A percentile compares a stretch with the other conserved stretches of the same genome.
Conservation (phyloP, 2,113 vertebrate species). For the Anarrhichthys ocellatus region DNA sequence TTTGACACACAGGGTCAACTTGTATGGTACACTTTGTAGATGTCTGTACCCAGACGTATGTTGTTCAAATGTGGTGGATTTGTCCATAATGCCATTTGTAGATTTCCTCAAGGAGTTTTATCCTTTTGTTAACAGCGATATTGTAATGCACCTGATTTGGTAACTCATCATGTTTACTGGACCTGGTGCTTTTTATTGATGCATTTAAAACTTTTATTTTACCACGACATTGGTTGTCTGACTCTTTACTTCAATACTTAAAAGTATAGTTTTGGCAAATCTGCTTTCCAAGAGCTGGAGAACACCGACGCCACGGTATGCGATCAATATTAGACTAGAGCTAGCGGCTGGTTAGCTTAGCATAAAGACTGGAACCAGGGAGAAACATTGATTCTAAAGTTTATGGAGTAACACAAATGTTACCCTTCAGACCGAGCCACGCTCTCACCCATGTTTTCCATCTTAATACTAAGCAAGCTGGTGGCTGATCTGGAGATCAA, state of each 20-base stretch:
- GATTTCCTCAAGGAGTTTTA: conserved; percentile 83
- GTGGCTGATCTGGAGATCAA: not conserved
- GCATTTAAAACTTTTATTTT: conserved; percentile 83
- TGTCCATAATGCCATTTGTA: conserved; percentile 81
- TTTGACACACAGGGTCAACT: conserved; percentile 69
- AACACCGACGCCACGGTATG: too few species aligned
- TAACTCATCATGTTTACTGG: conserved; percentile 77
- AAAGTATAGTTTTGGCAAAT: not conserved
- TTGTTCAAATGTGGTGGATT: conserved; percentile 73
- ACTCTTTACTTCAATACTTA: conserved; percentile 51
- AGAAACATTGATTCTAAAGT: fast-evolving
- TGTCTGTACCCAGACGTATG: conserved; percentile 70
- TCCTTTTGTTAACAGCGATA: conserved; percentile 80
- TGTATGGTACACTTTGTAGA: conserved; percentile 73
- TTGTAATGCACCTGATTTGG: conserved; percentile 77
- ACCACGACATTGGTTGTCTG: conserved; percentile 70
- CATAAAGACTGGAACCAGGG: not conserved
- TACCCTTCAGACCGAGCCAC: too few species aligned
- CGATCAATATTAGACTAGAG: too few species aligned
- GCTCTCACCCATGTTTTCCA: not conserved
- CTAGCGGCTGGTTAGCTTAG: not conserved
- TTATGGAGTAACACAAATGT: not conserved
- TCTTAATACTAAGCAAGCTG: not conserved
- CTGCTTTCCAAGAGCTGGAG: not conserved
- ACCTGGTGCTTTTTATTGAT: conserved; percentile 76